Evolutionary conservation across 2,113 vertebrate genomes (phyloP), one percentile per base, ranked within the genome.

Genomic region (Bothrops jararaca): DNA sequence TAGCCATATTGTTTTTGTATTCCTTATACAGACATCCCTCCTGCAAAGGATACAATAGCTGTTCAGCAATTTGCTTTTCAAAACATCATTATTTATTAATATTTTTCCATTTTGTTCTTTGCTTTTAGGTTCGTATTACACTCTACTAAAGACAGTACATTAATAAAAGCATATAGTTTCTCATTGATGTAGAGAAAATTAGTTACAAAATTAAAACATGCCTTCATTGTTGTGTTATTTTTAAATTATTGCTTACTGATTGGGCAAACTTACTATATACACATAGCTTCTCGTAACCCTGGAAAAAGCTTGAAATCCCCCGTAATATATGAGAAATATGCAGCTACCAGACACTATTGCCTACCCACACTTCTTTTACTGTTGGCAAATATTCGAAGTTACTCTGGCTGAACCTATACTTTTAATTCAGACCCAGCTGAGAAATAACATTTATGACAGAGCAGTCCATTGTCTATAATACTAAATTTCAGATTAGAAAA

Each of bases 71-170:
- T 96, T 94, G 80, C 93, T 93, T 96, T 97, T 96, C 96, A 94
- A 93, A 95, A 93, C 96, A 94, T 96, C 96, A 97, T 97, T 95
- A 97, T 96, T 97, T 96, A 97, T 97, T 97, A 96, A 97, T 91
- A 93, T 96, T 96, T 97, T 97, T 97, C 97, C 96, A 94, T 96
- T 96, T 96, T 95, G 92, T 95, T 92, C 93, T 93, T 95, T 95
- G 93, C 91, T 95, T 93, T 94, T 1, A 15, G 94, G 91, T 94
- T 97, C 94, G 1, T 58, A 89, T 97, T 97, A 95, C 96, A 91
- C 29, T 12, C 53, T 64, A 74, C 91, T 58, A 50, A 52, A 88
- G 93, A 94, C 34, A 0, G 89, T 80, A 92, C 29, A n/a, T n/a
- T n/a, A 0, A 90, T 85, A 92, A 74, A 4, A 0, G 74, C 2